Base-by-base conservation (phyloP, 1,140 invertebrate genomes). In the Drosophila quadrilineata region DNA sequence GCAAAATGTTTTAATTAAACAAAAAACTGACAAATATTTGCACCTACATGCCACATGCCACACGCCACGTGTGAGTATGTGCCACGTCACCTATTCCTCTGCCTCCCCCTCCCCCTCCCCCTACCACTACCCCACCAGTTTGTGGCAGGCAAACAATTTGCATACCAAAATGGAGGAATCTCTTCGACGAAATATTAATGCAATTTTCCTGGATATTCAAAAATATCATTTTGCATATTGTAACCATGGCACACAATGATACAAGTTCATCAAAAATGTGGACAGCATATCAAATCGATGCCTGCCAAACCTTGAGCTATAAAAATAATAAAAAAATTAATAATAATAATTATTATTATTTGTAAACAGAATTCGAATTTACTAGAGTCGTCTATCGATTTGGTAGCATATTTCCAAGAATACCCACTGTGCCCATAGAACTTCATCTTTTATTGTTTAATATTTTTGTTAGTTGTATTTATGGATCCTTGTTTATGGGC, bases 1-100 rank as follows among this genome's bases (percentile, higher is more conserved):
- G 54, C 40, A 72, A 56, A 80, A 80, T 80, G 72, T 82, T 80
- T 80, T 82, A 80, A 80, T 80, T 80, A 80, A 80, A 84, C 68
- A 75, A 80, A 67, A 79, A 64, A 54, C 53, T 46, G 65, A 64
- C 75, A 80, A 80, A 80, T 80, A 80, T 80, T 80, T 75, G 62
- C 71, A 71, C 71, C 75, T 67, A 40, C n/a, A 38, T 46, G 50
- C 6, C 19, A 28, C 16, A 6, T 8, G 12, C 5, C 22, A 12
- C 9, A 22, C 36, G 21, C 17, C 35, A 36, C 31, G 52, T 31
- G 40, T 48, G 41, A 35, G 65, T 8, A 6, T 35, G 41, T 46
- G 8, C 38, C 28, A 24, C 48, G n/a, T n/a, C n/a, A n/a, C n/a
- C n/a, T n/a, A n/a, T n/a, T n/a, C n/a, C n/a, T n/a, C n/a, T n/a